Base-by-base conservation (phyloP, 2,888 invertebrate genomes). In the Leptothorax acervorum region DNA sequence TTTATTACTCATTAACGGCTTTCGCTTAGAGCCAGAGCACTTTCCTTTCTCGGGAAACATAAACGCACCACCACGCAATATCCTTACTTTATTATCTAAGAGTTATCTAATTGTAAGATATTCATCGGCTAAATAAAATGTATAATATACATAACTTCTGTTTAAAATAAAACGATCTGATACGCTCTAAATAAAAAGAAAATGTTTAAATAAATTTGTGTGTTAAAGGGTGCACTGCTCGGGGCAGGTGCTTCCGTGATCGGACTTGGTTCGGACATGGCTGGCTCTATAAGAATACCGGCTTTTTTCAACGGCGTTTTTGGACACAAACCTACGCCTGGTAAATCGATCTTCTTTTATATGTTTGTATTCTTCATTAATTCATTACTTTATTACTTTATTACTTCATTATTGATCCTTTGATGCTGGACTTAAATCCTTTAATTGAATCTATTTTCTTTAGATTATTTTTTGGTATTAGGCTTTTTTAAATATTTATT, bases 231-330 rank as follows among this genome's bases (percentile, higher is more conserved):
- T 0, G 97, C 97, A 3, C 93, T 98, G 42, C 94, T 98, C 70
- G 97, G 97, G 2, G 95, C 97, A 76, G 98, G 97, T 15, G 98
- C 97, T 23, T 97, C 97, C 0, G 94, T 97, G 0, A 96, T 98
- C 91, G 97, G 98, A 85, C 95, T 98, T 88, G 97, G 98, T 4
- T 98, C 98, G 0, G 99, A 99, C 95, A 96, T 98, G 90, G 98
- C 97, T 11, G 99, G 99, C 73, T 98, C 98, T 75, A 98, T 98
- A 90, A 96, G 99, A 42, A 95, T 98, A 93, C 99, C 99, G 0
- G 96, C 97, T n/a, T 96, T 97, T 88, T 98, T 97, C 95, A 98
- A 97, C 95, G 98, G 99, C 0, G 95, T 99, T 55, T 98, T 97
- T 94, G 98, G 98, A 0, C 98, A 98, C 94, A 98, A 98, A 92